phyloP scores from a whole-genome alignment of 1,140 invertebrate species.

The Neodiprion lecontei region DNA sequence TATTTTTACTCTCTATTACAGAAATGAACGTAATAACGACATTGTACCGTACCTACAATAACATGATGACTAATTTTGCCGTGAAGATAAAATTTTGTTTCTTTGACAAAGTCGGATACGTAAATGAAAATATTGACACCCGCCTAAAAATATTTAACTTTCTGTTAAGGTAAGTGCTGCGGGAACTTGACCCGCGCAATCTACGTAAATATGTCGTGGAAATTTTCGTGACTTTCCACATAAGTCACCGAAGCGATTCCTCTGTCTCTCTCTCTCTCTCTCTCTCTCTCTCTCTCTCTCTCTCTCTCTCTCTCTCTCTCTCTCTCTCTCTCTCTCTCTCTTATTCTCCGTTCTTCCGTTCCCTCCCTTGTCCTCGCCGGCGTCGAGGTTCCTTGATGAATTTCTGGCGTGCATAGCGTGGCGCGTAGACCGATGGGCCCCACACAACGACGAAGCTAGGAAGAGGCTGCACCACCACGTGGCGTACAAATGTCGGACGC shows the following conservation, averaged over 20 bases:
- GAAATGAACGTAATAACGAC: too few relatives aligned
- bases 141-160: too few relatives aligned
- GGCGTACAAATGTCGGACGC: conserved; percentile 55
- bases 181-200: too few relatives aligned
- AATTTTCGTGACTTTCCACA: conserved; percentile 23
- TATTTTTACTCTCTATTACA: too few relatives aligned
- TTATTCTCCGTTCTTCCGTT: conserved; percentile 3
- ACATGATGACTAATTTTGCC: too few relatives aligned
- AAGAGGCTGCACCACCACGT: conserved; percentile 22
- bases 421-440: conserved; percentile 14
- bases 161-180: too few relatives aligned
- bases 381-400: conserved; percentile 18
- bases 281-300: conserved; percentile 23
- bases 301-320: conserved; percentile 26
- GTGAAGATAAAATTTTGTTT: too few relatives aligned
- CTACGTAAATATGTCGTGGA: too few relatives aligned
- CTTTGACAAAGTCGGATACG: too few relatives aligned
- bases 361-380: conserved; percentile 24
- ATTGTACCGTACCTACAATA: too few relatives aligned
- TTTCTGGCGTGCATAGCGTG: conserved; percentile 19
- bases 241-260: conserved; percentile 10
- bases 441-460: conserved; percentile 15
- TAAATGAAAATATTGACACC: too few relatives aligned
- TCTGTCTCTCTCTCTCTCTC: conserved; percentile 30
- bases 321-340: conserved; percentile 33